phyloP scores from a whole-genome alignment of 1,140 invertebrate species.

The Zophobas atratus region DNA sequence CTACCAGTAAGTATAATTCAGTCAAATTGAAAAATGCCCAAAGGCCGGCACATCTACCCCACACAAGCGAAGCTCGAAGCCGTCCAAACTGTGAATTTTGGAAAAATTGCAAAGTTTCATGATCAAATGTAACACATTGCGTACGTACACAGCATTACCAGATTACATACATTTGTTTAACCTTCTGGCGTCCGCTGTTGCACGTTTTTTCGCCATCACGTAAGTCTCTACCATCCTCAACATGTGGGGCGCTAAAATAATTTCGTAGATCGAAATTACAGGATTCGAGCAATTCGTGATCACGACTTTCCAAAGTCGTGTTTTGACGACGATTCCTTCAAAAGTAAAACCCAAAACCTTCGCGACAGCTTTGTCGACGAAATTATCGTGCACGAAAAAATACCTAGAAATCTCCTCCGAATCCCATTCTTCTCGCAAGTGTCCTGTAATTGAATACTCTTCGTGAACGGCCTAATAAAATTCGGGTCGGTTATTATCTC shows the following conservation, averaged over 20 bases:
- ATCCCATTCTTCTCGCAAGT: constrained; percentile 8
- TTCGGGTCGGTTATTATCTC: constrained; percentile 14
- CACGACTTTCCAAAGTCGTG: constrained; percentile 47
- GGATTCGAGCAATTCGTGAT: constrained; percentile 47
- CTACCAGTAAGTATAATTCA: neutral
- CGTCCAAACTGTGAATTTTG: neutral
- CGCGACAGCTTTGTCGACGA: neutral
- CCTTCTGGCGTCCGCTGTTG: constrained; percentile 19
- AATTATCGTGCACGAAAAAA: neutral
- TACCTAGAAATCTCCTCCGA: neutral
- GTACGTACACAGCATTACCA: constrained; percentile 21
- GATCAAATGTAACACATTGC: constrained; percentile 35
- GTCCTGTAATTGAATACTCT: constrained; percentile 16
- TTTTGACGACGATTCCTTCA: constrained; percentile 30
- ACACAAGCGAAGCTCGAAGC: neutral
- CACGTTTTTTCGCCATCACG: neutral
- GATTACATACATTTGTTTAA: constrained; percentile 16
- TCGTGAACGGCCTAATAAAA: constrained; percentile 35
- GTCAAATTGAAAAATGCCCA: neutral
- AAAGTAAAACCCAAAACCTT: constrained; percentile 12
- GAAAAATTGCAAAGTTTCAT: neutral
- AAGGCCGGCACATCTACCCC: neutral
- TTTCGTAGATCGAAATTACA: constrained; percentile 48
- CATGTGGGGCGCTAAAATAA: constrained; percentile 33
- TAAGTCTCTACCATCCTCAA: neutral